Base-by-base conservation (phyloP, 2,797 vertebrate genomes). In the Coregonus ussuriensis region DNA sequence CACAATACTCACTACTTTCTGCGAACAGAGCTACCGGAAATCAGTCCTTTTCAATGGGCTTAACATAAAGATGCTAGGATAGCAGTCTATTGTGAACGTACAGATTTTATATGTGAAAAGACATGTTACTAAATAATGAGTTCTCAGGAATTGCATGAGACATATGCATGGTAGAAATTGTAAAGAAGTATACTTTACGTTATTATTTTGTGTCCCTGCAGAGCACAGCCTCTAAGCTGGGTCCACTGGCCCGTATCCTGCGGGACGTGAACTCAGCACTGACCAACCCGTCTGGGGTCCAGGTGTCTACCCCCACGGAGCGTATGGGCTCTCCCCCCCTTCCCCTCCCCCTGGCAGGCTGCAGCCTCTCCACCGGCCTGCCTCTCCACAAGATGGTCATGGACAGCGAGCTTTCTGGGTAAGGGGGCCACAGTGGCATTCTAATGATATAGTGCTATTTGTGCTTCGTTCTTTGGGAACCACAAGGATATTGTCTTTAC, bases 181-280 rank as follows among this genome's bases (percentile, higher is more conserved):
- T 63, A 21, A 29, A 53, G 41, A 47, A 11, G 16, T 65, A 21
- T 67, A 31, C 59, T 70, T 25, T 0, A 47, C 3, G 11, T 47
- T 74, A 59, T 47, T 47, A 51, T 11, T 62, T 3, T 63, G 51
- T 69, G 25, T 71, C 13, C 31, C 35, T 51, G 11, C 93, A 99
- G 97, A 93, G 93, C 0, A 96, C 95, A 1, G 93, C 98, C 85
- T 92, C 94, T 77, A 98, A 98, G 88, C 89, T 99, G 70, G 95
- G 95, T 70, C 97, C 97, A 69, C 95, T 99, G 71, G 96, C 97
- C 76, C 96, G 97, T 77, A 97, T 99, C 81, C 95, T 98, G 77
- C 93, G 96, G 72, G 97, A 99, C 7, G 97, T 99, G 79, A 96
- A 96, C 16, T 92, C 94, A 59, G 96, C 96, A 35, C 89, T 98